Evolutionary conservation across 2,113 vertebrate species (phyloP).

Genomic region (Halichoeres trimaculatus): DNA sequence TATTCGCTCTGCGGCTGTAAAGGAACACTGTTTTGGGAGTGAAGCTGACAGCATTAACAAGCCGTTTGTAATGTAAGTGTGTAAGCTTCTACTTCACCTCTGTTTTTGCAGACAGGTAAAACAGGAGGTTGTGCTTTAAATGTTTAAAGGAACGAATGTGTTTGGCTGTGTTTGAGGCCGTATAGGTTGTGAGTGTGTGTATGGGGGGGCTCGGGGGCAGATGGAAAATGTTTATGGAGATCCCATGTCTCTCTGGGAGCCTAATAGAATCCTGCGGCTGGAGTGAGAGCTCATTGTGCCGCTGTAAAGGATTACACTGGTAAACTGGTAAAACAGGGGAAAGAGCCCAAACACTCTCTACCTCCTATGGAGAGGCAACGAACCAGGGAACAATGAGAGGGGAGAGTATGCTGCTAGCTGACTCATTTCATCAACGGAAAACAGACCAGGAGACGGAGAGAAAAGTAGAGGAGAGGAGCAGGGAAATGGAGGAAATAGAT

Average conservation of each 20-base stretch:
- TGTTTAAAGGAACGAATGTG: constrained; percentile 53
- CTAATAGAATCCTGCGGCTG: constrained; percentile 73
- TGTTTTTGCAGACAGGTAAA: constrained; percentile 55
- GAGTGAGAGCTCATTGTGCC: constrained; percentile 71
- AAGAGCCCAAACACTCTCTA: constrained; percentile 69
- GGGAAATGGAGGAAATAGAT: constrained; percentile 52
- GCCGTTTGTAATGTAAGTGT: constrained; percentile 48
- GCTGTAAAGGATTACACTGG: constrained; percentile 76
- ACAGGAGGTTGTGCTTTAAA: constrained; percentile 52
- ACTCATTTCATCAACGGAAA: constrained; percentile 63
- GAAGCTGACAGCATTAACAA: constrained; percentile 65
- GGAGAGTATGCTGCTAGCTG: constrained; percentile 52
- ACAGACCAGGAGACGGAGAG: constrained; percentile 18
- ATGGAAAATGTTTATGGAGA: constrained; percentile 74
- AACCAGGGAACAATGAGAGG: constrained; percentile 68
- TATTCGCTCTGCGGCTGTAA: constrained; percentile 48
- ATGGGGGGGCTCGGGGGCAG: constrained; percentile 25
- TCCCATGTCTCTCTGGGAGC: constrained; percentile 72
- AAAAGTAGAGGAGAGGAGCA: constrained; percentile 40
- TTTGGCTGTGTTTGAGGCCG: constrained; percentile 56
- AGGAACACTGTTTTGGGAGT: constrained; percentile 55
- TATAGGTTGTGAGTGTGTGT: constrained; percentile 22
- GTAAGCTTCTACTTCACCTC: constrained; percentile 54
- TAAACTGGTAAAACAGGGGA: constrained; percentile 79
- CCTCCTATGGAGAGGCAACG: constrained; percentile 74